Conservation (phyloP, 2,888 invertebrate species). For the Melikaiella ostensackeni region DNA sequence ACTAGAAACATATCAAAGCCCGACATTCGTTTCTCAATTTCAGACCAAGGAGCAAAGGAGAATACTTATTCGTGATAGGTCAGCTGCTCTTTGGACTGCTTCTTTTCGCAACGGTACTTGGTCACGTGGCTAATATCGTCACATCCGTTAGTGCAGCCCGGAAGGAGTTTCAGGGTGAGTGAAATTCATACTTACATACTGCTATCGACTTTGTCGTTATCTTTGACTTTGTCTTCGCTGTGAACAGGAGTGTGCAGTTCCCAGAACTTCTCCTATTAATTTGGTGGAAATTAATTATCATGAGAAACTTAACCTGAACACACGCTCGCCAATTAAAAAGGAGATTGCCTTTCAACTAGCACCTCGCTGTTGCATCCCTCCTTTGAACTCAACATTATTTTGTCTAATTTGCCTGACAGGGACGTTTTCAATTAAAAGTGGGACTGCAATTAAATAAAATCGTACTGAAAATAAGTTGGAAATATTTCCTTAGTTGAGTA, state of each 20-base stretch:
- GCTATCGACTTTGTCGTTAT: neutral
- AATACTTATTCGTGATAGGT: constrained; percentile 96
- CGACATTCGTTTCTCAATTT: constrained; percentile 47
- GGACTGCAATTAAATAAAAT: neutral
- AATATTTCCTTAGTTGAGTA: neutral
- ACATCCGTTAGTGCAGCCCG: constrained; percentile 97
- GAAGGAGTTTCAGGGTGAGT: constrained; percentile 98
- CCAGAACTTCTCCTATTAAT: constrained; percentile 16
- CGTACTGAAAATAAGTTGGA: neutral
- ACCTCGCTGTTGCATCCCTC: neutral
- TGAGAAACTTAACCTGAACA: constrained; percentile 40
- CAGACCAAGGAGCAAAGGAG: constrained; percentile 93
- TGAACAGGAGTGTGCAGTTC: neutral
- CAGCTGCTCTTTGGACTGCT: constrained; percentile 96
- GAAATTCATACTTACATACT: constrained; percentile 18
- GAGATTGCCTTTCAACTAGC: constrained; percentile 1
- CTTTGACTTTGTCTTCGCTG: neutral
- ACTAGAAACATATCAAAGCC: neutral
- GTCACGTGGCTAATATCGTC: constrained; percentile 98
- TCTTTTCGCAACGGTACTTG: constrained; percentile 96
- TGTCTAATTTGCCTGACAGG: neutral
- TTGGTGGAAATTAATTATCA: constrained; percentile 36
- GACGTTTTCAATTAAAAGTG: neutral
- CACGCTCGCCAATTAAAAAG: constrained; percentile 17
- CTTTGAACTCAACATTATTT: neutral